A percentile compares a stretch with the other conserved stretches of the same genome.
Conservation (phyloP, 2,888 invertebrate species). For the Carcina quercana region DNA sequence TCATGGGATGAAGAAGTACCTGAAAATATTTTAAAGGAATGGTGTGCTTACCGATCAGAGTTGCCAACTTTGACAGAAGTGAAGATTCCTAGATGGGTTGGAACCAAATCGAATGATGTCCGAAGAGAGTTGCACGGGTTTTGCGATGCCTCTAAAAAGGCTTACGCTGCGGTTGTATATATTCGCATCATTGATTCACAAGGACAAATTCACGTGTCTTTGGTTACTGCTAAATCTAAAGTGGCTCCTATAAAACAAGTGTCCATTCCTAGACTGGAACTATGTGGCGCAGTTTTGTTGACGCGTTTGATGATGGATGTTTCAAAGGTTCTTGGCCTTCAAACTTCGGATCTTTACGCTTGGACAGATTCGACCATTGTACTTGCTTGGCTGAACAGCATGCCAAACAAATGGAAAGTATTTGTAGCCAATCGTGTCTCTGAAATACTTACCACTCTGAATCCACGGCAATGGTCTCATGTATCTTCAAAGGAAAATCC, state of each 20-base stretch:
- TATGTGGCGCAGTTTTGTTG: constrained; percentile 11
- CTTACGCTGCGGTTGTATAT: constrained; percentile 10
- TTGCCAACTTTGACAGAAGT: constrained; percentile 1
- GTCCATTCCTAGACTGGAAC: constrained; percentile 12
- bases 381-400: constrained; percentile 12
- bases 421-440: constrained; percentile 16
- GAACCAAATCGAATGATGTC: background rate
- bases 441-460: constrained; percentile 17
- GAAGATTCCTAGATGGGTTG: constrained; percentile 9
- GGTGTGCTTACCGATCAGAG: background rate
- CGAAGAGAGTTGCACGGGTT: constrained; percentile 9
- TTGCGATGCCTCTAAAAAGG: constrained; percentile 10
- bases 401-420: constrained; percentile 17
- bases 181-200: constrained; percentile 3
- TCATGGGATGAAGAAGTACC: constrained; percentile 19
- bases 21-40: background rate
- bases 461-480: constrained; percentile 18
- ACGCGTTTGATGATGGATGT: constrained; percentile 9
- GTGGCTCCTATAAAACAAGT: constrained; percentile 6
- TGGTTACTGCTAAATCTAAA: constrained; percentile 2
- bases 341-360: constrained; percentile 4
- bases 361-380: constrained; percentile 15
- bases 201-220: constrained; percentile 5
- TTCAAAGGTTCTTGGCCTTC: constrained; percentile 1
- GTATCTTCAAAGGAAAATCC: constrained; percentile 19